These are phyloP conservation scores for Gallinago undulata DNA, from an alignment of 2,113 vertebrate species.

Conservation along the genomic window DNA sequence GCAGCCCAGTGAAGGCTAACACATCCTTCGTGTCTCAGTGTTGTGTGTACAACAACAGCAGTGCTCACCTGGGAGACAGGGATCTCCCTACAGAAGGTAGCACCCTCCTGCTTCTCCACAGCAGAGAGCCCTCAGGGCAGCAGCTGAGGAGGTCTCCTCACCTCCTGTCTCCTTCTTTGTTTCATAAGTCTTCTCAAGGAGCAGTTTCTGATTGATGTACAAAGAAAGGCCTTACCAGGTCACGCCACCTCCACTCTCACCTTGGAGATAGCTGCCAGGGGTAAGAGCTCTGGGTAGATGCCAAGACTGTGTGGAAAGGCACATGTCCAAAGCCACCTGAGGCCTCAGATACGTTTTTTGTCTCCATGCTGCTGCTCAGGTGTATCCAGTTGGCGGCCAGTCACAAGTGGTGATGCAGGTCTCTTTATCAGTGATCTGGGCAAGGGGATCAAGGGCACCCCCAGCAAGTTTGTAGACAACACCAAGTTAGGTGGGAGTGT, in stretches of 20 bases:
- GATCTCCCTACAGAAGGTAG: not conserved
- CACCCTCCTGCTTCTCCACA: not conserved
- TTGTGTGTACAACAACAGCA: not conserved
- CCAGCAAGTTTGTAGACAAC: not conserved
- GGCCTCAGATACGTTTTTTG: not conserved
- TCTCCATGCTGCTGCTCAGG: not conserved
- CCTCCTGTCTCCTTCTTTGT: not conserved
- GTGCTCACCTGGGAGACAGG: not conserved
- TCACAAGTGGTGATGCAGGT: not conserved
- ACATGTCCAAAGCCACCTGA: accelerated
- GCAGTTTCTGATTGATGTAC: not conserved
- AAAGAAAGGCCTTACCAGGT: not conserved
- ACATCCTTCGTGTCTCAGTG: accelerated
- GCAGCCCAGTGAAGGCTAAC: not conserved
- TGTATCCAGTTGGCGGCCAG: not conserved
- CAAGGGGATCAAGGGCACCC: not conserved
- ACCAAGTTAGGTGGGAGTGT: not conserved
- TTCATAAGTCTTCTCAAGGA: not conserved
- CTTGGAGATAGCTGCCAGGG: not conserved
- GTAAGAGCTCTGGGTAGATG: not conserved
- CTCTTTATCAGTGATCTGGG: not conserved
- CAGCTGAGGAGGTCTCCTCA: not conserved
- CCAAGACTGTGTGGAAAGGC: not conserved
- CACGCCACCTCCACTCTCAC: accelerated
- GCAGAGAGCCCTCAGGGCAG: not conserved